Evolutionary conservation across 2,113 vertebrate genomes (phyloP).

Genomic region (Otus sunia): DNA sequence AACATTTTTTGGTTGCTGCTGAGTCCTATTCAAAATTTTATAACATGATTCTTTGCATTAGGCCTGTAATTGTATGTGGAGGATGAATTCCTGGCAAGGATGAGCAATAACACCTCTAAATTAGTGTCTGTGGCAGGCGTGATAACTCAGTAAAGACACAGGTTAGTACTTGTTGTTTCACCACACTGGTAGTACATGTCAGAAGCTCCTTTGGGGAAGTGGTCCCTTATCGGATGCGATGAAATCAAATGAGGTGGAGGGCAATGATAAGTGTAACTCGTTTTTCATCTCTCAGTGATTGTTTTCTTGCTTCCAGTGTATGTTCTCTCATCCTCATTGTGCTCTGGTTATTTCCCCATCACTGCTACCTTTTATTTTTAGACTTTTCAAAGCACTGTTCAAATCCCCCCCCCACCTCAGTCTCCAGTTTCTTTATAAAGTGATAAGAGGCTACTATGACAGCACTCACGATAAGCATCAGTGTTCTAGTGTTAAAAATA

Average conservation of each 20-base stretch:
- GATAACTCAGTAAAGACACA: neutral
- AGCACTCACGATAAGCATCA: neutral
- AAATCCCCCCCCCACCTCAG: neutral
- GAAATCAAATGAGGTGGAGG: neutral
- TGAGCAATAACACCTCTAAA: neutral
- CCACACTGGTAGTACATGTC: neutral
- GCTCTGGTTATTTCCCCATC: neutral
- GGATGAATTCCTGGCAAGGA: neutral
- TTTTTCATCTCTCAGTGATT: neutral
- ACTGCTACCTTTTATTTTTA: neutral
- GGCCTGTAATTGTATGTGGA: neutral
- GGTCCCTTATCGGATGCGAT: neutral
- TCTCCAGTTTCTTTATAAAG: neutral
- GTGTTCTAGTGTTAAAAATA: neutral
- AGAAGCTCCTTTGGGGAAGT: neutral
- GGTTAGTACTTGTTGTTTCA: neutral
- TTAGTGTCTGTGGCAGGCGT: fast-evolving
- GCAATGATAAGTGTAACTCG: neutral
- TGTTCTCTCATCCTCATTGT: neutral
- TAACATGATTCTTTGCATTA: neutral
- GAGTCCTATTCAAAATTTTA: neutral
- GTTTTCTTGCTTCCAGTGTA: neutral
- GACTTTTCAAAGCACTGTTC: neutral
- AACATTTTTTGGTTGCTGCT: neutral
- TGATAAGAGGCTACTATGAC: neutral